Evolutionary conservation across 2,888 invertebrate genomes (phyloP), one percentile per base, ranked within the genome.

Genomic region (Drosophila prostipennis): DNA sequence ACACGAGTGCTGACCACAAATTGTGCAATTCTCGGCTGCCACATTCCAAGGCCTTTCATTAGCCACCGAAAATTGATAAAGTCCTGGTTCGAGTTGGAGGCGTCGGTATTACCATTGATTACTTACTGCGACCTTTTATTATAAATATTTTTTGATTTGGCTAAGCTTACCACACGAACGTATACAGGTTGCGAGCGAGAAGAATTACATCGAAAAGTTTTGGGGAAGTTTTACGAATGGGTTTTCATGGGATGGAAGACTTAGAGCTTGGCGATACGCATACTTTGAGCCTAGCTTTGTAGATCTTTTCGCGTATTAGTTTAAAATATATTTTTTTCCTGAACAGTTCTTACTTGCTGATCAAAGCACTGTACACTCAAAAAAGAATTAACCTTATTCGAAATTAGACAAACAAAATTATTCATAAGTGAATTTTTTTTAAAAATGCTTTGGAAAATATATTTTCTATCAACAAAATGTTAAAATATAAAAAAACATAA

Each of bases 101-200:
- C 37, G 45, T 55, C 39, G 29, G 29, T 29, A 68, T 56, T 46
- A 61, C 71, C 55, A 46, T 58, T 52, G 58, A 63, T 63, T 60
- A 72, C 57, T 73, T 73, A 60, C 73, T 55, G 51, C 58, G 60
- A 57, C 72, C 56, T 32, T 48, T 54, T 43, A 19, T 49, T 39
- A 8, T 39, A 2, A 14, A 7, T 39, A 6, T 29, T 29, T 13
- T 45, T 26, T 48, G 16, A 39, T 39, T 46, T 42, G 40, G 65
- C 77, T 69, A 63, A 67, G 75, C 76, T 83, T 79, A 86, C 80
- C 86, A 76, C 78, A 76, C 84, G 81, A 83, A 78, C 49, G 73
- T 76, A 55, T 55, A 80, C 84, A 85, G 84, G 84, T 81, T 70
- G 84, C 84, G 84, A 85, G 84, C 78, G 73, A 83, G 84, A 85